Evolutionary conservation across 2,113 vertebrate genomes (phyloP).

Genomic region (Rhizomys pruinosus): DNA sequence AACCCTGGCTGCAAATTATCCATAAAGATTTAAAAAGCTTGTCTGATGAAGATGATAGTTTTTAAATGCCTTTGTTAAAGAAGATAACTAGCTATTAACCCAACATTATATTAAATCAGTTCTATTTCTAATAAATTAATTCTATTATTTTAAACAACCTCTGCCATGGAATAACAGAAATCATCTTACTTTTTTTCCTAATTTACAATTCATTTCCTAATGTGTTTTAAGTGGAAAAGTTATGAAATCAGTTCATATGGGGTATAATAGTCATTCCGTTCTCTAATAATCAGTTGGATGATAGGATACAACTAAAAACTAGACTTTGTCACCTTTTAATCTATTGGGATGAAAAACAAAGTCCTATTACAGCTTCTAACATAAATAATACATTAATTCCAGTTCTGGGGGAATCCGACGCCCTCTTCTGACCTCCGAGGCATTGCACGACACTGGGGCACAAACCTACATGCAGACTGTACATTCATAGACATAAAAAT

Average conservation of each 20-base stretch:
- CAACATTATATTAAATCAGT: background rate
- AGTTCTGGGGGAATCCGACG: no score
- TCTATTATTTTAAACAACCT: constrained; percentile 52
- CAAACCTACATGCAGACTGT: no score
- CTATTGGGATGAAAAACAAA: constrained; percentile 23
- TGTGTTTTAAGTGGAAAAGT: constrained; percentile 26
- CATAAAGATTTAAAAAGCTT: background rate
- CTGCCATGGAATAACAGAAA: constrained; percentile 16
- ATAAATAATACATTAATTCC: background rate
- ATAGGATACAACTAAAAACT: background rate
- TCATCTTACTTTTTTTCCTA: constrained; percentile 5
- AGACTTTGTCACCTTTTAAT: constrained; percentile 35
- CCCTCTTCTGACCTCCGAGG: no score
- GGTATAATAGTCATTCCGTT: background rate
- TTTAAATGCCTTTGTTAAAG: constrained; percentile 3
- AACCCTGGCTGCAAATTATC: background rate
- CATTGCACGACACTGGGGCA: no score
- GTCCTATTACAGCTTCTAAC: background rate
- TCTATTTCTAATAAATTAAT: constrained; percentile 20
- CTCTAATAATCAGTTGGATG: constrained; percentile 7
- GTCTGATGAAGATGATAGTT: no score
- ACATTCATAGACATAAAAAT: no score
- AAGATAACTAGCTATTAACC: background rate
- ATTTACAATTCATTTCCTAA: constrained; percentile 20
- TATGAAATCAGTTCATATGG: constrained; percentile 66